Evolutionary conservation across 2,888 invertebrate species (phyloP), one percentile per base, ranked within the genome.

Genomic region (Dynastes hyllus): DNA sequence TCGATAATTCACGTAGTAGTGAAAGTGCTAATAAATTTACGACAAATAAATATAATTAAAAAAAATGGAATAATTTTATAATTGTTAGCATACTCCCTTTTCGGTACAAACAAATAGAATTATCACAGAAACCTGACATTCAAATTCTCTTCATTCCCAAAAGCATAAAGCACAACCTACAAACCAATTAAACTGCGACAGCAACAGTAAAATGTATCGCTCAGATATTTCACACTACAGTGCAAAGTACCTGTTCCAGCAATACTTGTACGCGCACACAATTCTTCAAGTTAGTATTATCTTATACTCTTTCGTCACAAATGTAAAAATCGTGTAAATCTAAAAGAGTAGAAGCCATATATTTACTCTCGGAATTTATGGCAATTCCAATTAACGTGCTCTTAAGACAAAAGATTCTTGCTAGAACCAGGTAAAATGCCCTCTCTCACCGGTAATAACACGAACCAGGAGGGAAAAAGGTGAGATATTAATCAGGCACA

Each of bases 301-400:
- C 73, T 51, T 51, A 27, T 6, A 40, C 37, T 58, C 22, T 55
- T 40, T 58, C 22, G 22, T 13, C 73, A 73, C 73, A 73, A 73
- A 73, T 73, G 73, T 73, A 58, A 73, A 73, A 73, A 73, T 61
- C 73, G 73, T 73, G 73, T 73, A 58, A 73, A 58, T 58, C 73
- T 58, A 40, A 61, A 73, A 40, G 73, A 58, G 40, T 58, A 37
- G 73, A 73, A 73, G 73, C 73, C 73, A 73, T 73, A 73, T 73
- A 73, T 73, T 73, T 58, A 73, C 58, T 73, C 58, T 73, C 22
- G 73, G 58, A 73, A 73, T 73, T 73, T 73, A 73, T 73, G 58
- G 58, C 73, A 73, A 73, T 58, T 73, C 73, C 73, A 73, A 73
- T 73, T 73, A 73, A 73, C 55, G 73, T 73, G 73, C 61, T 73